Base-by-base conservation (phyloP, 2,797 vertebrate species). In the Harpagifer antarcticus region DNA sequence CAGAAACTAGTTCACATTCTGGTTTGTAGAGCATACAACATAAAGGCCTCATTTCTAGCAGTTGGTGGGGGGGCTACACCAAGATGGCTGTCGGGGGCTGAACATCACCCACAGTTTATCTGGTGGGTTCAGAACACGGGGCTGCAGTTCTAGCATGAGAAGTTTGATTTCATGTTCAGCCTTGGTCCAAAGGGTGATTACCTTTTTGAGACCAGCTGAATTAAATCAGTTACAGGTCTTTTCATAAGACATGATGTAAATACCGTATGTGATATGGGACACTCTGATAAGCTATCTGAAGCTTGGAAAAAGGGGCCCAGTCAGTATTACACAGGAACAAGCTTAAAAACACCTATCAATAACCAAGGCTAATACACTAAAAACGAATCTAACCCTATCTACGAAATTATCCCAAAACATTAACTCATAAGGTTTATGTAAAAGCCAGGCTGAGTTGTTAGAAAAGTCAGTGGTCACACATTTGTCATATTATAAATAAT, bases 1-100 rank as follows among this genome's bases (percentile, higher is more conserved):
- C 70, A 73, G 52, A 70, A 74, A 59, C 54, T 72, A 65, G 79
- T 76, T 72, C 72, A 80, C 64, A 40, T 20, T 63, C 53, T 40
- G 3, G 60, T 57, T 72, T 64, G 62, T 66, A 14, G 68, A 81
- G 56, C 66, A 61, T 5, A 23, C 16, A 85, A 43, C 70, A 55
- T 5, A 58, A 80, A 66, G 19, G 56, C 12, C 61, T 54, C 13
- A 3, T 53, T 68, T 72, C 9, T 9, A 23, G 33, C 43, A n/a
- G 50, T 56, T 15, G 14, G 49, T 14, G 48, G 40, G 15, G 14
- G 17, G 19, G 12, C 45, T 23, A 42, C 56, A 15, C 15, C 0
- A 0, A 40, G 37, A 48, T 16, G 15, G 60, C 9, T 16, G 16
- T 19, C 37, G 7, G 33, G 52, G 11, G 63, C 16, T 0, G 1